Evolutionary conservation across 1,140 invertebrate species (phyloP), one percentile per base, ranked within the genome.

Genomic region (Drosophila nigrodunni): DNA sequence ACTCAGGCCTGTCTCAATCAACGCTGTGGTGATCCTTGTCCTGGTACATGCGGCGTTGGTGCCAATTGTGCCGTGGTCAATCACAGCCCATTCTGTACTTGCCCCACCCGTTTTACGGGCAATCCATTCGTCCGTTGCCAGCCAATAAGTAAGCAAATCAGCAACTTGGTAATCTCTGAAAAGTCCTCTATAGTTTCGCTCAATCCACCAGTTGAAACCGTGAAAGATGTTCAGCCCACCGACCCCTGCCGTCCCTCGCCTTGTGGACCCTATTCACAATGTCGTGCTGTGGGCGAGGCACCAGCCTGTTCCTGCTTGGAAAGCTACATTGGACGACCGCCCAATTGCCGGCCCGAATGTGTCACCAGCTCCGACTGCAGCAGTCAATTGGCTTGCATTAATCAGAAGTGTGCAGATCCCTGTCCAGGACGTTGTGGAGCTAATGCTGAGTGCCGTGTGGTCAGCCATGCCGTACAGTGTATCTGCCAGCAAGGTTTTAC

Each of bases 31-130:
- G 95, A 97, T 90, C 96, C 96, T n/a, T 97, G 97, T 73, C 94
- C 94, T 8, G 96, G 96, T 60, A 95, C 95, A 4, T 98, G 97
- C 92, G 97, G 97, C 34, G 91, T 95, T 39, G 93, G 93, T 37
- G 96, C 97, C 7, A 93, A 95, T 49, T 98, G 97, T 89, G 95
- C 95, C 92, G 96, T 97, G 9, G 95, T 97, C 41, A 97, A 96
- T 85, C 97, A 97, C 86, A 97, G 95, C 92, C 96, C 97, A 13
- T 95, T 97, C 68, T 97, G 97, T 91, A 96, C 95, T 74, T 97
- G 97, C 89, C 93, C 94, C 2, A 93, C 93, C 10, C 95, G 95
- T 8, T 96, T 94, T 75, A 95, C 94, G 4, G 97, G 97, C 4
- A 96, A 97, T 94, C 96, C 97, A 5, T 96, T 97, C 82, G 94